phyloP scores from a whole-genome alignment of 2,113 vertebrate genomes.

The Cryptotis parvus region DNA sequence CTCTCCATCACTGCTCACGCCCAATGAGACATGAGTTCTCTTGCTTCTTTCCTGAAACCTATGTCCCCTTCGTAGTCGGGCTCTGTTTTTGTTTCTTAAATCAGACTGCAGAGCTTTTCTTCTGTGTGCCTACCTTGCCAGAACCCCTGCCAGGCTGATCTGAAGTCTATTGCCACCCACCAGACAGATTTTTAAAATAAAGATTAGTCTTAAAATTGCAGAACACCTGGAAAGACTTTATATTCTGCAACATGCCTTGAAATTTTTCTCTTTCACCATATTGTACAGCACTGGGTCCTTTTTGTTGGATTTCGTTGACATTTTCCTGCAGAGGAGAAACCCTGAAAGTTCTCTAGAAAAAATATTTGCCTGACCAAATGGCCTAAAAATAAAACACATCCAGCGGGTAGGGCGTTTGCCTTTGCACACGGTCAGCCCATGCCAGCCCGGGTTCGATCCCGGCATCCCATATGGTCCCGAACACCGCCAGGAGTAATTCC shows the following conservation, averaged over 20 bases:
- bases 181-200: not conserved
- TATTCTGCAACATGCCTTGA: not conserved
- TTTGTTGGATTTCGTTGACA: not conserved
- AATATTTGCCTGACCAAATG: not conserved
- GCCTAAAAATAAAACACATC: constrained; percentile 21
- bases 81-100: not conserved
- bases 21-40: not conserved
- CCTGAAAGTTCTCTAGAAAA: not conserved
- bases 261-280: constrained; percentile 29
- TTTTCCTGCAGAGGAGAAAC: not conserved
- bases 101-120: not conserved
- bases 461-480: no score
- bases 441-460: no score
- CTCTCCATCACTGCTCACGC: not conserved
- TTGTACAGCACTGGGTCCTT: not conserved
- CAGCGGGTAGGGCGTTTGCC: no score
- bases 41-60: not conserved
- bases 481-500: no score
- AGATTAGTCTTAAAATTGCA: not conserved
- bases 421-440: no score
- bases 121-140: not conserved
- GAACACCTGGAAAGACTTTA: constrained; percentile 1
- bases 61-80: not conserved
- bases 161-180: not conserved
- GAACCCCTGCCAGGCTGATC: no score